A percentile compares a stretch with the other conserved stretches of the same genome.
Evolutionary conservation across 2,888 invertebrate genomes (phyloP).

Genomic region (Callimorpha dominula): DNA sequence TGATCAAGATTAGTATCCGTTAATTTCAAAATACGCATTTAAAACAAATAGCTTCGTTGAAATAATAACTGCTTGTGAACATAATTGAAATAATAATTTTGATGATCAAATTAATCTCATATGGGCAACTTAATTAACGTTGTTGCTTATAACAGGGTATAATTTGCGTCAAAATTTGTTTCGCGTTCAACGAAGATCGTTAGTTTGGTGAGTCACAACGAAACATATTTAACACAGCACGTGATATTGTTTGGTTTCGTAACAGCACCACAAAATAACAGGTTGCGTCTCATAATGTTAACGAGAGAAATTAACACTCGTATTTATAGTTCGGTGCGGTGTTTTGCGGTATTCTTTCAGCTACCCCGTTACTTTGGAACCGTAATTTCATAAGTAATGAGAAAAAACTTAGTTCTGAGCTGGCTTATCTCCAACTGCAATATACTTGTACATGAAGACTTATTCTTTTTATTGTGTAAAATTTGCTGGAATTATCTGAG

Average conservation of each 20-base stretch:
- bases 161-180: constrained; percentile 84
- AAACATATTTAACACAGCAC: constrained; percentile 64
- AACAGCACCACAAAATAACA: constrained; percentile 78
- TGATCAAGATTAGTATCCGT: constrained; percentile 47
- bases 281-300: constrained; percentile 73
- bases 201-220: constrained; percentile 70
- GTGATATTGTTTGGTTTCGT: constrained; percentile 82
- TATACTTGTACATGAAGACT: background rate
- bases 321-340: constrained; percentile 55
- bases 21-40: constrained; percentile 54
- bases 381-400: constrained; percentile 38
- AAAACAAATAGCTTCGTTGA: constrained; percentile 72
- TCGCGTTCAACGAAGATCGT: constrained; percentile 78
- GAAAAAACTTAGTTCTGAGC: constrained; percentile 35
- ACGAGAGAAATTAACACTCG: constrained; percentile 72
- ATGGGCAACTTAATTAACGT: constrained; percentile 81
- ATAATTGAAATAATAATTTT: constrained; percentile 82
- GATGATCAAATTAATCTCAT: constrained; percentile 83
- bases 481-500: background rate
- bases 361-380: constrained; percentile 47
- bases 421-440: background rate
- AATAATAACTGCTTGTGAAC: constrained; percentile 74
- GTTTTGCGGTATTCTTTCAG: constrained; percentile 42
- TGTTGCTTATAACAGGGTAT: constrained; percentile 78
- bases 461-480: background rate